Base-by-base conservation (phyloP, 2,797 vertebrate species). In the Remorina albescens region DNA sequence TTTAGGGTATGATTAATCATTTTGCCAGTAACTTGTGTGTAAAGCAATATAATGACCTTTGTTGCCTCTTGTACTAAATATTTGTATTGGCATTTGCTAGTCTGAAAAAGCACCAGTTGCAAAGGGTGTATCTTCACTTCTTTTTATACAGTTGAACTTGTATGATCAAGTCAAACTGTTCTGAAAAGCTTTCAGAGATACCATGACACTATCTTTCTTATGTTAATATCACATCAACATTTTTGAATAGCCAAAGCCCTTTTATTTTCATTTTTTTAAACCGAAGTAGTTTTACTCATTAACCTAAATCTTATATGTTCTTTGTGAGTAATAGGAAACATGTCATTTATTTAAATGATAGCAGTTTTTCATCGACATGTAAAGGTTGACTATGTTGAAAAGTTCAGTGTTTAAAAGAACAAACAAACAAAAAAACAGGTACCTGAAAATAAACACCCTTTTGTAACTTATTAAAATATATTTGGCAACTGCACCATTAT, bases 401-500 rank as follows among this genome's bases (percentile, higher is more conserved):
- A 61, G 74, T 91, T 91, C 75, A 85, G 49, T 89, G 88, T 91
- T 30, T 30, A 30, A 89, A 88, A 90, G 85, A 87, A 83, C 80
- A 81, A 70, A 84, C 37, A 30, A 30, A 30, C 3, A 87, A 84
- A 84, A 84, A 72, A 84, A 75, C 87, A 90, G 93, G 92, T 95
- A 93, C 91, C 90, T 85, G 71, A 86, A 85, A 90, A 86, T 81
- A 90, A 85, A 89, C 89, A 86, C 88, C 82, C 85, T 89, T 94
- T 94, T 94, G 93, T 95, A 95, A 94, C 78, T 94, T 95, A 94
- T 95, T 95, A 94, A 95, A 95, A 92, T 89, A 90, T 84, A 89
- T 88, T 67, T 84, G 80, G 80, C 62, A 86, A 88, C 57, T 83
- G 87, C 41, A 42, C 23, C 28, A 13, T 19, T 18, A 11, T 69